Percentiles rank a stretch among this genome's conserved stretches.
These are phyloP conservation scores for Therioaphis trifolii DNA, from an alignment of 2,888 invertebrate species.

Conservation along the genomic window DNA sequence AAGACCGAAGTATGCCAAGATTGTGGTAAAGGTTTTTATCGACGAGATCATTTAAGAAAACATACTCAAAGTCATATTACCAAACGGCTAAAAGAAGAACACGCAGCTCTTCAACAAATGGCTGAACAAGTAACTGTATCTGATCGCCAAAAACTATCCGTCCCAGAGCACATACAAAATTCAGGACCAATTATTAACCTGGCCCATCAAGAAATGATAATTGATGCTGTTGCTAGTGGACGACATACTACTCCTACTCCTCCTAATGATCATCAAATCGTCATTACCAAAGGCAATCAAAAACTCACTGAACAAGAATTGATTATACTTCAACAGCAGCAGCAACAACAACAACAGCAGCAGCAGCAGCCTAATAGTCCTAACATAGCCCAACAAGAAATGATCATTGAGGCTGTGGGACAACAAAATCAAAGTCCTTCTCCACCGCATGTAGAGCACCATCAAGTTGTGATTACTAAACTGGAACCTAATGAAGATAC, in stretches of 20 bases:
- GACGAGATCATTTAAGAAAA: conserved; percentile 86
- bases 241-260: conserved; percentile 39
- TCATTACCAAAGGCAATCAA: conserved; percentile 46
- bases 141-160: conserved; percentile 50
- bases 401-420: conserved; percentile 59
- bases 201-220: conserved; percentile 60
- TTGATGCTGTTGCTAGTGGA: conserved; percentile 59
- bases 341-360: conserved; percentile 67
- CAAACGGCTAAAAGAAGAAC: conserved; percentile 79
- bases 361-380: conserved; percentile 65
- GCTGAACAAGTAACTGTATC: conserved; percentile 35
- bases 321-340: conserved; percentile 65
- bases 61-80: conserved; percentile 83
- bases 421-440: conserved; percentile 58
- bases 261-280: conserved; percentile 56
- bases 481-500: conserved; percentile 43
- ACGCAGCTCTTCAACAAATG: conserved; percentile 59
- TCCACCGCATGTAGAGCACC: conserved; percentile 50
- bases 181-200: conserved; percentile 54
- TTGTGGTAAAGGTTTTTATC: conserved; percentile 84
- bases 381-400: conserved; percentile 65
- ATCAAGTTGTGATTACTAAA: conserved; percentile 58
- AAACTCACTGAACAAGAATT: conserved; percentile 60
- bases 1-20: conserved; percentile 83
- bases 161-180: conserved; percentile 37